Base-by-base conservation (phyloP, 2,797 vertebrate genomes). In the Champsocephalus gunnari region DNA sequence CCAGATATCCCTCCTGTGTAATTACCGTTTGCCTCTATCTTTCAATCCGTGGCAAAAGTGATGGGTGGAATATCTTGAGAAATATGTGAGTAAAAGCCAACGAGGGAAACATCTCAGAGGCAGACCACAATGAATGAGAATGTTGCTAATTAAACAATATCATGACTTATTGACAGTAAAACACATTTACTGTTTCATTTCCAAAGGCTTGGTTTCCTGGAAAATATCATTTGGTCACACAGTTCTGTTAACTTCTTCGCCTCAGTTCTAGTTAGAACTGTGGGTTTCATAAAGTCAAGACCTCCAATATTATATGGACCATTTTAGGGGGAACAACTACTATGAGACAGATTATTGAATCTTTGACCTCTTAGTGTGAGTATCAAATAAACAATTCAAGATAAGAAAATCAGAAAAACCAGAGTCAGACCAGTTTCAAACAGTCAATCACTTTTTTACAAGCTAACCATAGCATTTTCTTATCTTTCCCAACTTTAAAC, bases 91-190 rank as follows among this genome's bases (percentile, higher is more conserved):
- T 68, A 80, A 85, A 89, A 90, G 66, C 87, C 80, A 85, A 63
- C 81, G 77, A 73, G 59, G 80, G 78, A 90, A 90, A 85, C 81
- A 79, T 91, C 84, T 84, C 82, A 71, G 87, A 87, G 87, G 77
- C 73, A 62, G 75, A 83, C 91, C 91, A 80, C 89, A 93, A 85
- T 81, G 86, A 89, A 85, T 79, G 81, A 79, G 85, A 88, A 90
- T 85, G 80, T 82, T 71, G 77, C 80, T 88, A 92, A 94, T 91
- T 91, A 89, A 90, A 89, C 88, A 91, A 88, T 90, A 83, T 68
- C 38, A 60, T 92, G 87, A 93, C 93, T 93, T 93, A 93, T 77
- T 65, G 85, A 70, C 80, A 71, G 87, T 84, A 86, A 88, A 88
- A 87, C 84, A 88, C 76, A 83, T 82, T 89, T 80, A 88, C 79